These are phyloP conservation scores for Propsilocerus akamusi DNA, from an alignment of 1,140 invertebrate genomes.

Conservation along the genomic window DNA sequence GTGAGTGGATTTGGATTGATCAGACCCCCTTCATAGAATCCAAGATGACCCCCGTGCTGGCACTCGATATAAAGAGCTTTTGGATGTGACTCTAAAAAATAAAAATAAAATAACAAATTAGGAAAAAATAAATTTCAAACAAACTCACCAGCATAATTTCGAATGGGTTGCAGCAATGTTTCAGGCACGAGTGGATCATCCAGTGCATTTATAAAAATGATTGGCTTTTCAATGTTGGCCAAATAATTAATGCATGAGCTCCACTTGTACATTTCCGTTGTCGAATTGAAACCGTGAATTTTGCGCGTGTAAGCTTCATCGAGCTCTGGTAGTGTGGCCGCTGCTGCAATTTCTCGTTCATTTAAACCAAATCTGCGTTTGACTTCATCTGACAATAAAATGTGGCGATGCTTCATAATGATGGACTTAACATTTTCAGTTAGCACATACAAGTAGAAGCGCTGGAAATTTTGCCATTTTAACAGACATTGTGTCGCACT, in stretches of 20 bases:
- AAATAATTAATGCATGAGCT: slow-evolving; percentile 63
- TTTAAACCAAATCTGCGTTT: slow-evolving; percentile 46
- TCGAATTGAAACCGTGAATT: slow-evolving; percentile 54
- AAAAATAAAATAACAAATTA: slow-evolving; percentile 1
- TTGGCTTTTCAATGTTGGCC: slow-evolving; percentile 55
- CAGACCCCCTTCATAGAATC: slow-evolving; percentile 77
- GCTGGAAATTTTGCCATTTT: slow-evolving; percentile 72
- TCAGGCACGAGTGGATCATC: slow-evolving; percentile 81
- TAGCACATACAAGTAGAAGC: slow-evolving; percentile 82
- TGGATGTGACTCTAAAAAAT: slow-evolving; percentile 39
- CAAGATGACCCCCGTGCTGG: slow-evolving; percentile 79
- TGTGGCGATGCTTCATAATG: slow-evolving; percentile 56
- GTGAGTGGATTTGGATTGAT: slow-evolving; percentile 72
- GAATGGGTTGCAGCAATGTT: slow-evolving; percentile 45
- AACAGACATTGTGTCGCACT: slow-evolving; percentile 60
- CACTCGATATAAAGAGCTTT: slow-evolving; percentile 59
- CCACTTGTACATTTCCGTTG: slow-evolving; percentile 64
- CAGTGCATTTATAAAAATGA: slow-evolving; percentile 72
- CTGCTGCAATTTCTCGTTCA: slow-evolving; percentile 61
- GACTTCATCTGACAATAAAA: slow-evolving; percentile 54
- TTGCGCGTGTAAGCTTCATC: slow-evolving; percentile 74
- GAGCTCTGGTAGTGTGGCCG: slow-evolving; percentile 66
- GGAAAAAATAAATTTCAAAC: background rate
- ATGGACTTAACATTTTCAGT: slow-evolving; percentile 77
- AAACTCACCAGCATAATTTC: slow-evolving; percentile 52